A percentile compares a stretch with the other conserved stretches of the same genome.
Evolutionary conservation across 64 coral and sea anemone genomes (phyloP).

Genomic region (Actinia tenebrosa): DNA sequence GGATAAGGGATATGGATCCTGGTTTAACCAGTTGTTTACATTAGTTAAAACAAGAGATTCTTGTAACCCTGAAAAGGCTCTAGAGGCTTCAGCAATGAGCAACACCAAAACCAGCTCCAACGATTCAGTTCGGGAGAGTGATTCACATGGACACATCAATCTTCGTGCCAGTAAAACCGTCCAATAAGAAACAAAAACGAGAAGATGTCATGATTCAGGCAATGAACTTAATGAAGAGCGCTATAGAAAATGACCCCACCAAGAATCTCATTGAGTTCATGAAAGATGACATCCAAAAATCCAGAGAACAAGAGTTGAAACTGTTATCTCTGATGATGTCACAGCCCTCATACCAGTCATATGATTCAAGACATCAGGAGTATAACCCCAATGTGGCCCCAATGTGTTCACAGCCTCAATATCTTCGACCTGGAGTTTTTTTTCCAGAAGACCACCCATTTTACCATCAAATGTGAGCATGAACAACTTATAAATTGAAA

Average conservation of each 20-base stretch:
- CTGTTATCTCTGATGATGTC: not conserved
- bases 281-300: not conserved
- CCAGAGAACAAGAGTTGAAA: not conserved
- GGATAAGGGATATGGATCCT: slow-evolving; percentile 36
- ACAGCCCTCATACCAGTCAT: not conserved
- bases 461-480: not conserved
- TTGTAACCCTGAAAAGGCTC: slow-evolving; percentile 41
- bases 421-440: not conserved
- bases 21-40: slow-evolving; percentile 37
- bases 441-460: not conserved
- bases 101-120: slow-evolving; percentile 1
- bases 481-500: not conserved
- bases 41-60: slow-evolving; percentile 55
- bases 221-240: not conserved
- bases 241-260: not conserved
- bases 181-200: not conserved
- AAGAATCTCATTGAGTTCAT: not conserved
- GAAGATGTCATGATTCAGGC: not conserved
- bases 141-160: not conserved
- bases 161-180: not conserved
- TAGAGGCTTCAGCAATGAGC: slow-evolving; percentile 51
- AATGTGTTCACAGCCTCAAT: not conserved
- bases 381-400: not conserved
- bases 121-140: not conserved
- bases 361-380: not conserved